Conservation (phyloP, 2,797 vertebrate species). For the Otolemur crassicaudatus region DNA sequence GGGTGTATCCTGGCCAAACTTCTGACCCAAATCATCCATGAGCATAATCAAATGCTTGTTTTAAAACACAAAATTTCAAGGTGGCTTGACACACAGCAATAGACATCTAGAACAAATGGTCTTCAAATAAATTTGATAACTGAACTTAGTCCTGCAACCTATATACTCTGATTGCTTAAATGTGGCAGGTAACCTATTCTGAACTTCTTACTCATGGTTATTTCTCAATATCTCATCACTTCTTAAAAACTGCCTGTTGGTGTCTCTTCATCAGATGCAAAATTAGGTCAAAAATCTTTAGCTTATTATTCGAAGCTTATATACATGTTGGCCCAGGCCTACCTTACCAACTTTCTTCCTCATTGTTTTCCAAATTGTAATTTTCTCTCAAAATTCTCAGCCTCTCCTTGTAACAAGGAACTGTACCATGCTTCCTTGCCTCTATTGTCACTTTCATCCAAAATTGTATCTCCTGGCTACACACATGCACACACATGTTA, state of each 20-base stretch:
- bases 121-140: background rate
- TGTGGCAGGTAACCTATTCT: background rate
- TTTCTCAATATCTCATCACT: background rate
- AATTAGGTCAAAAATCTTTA: background rate
- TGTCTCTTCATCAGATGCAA: background rate
- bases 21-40: background rate
- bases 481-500: accelerated
- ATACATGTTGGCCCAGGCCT: too few species aligned
- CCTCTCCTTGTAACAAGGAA: background rate
- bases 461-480: background rate
- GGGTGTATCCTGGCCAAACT: background rate
- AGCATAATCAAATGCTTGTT: background rate
- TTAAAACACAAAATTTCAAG: background rate
- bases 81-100: background rate
- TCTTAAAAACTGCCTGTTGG: background rate
- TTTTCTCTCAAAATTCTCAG: background rate
- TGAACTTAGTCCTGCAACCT: background rate
- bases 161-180: background rate
- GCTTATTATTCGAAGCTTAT: background rate
- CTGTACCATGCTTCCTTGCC: background rate
- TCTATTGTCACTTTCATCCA: background rate
- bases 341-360: background rate
- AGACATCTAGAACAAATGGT: background rate
- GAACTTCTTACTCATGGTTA: background rate
- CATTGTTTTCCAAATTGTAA: background rate